Base-by-base conservation (phyloP, 2,888 invertebrate genomes). In the Carcina quercana region DNA sequence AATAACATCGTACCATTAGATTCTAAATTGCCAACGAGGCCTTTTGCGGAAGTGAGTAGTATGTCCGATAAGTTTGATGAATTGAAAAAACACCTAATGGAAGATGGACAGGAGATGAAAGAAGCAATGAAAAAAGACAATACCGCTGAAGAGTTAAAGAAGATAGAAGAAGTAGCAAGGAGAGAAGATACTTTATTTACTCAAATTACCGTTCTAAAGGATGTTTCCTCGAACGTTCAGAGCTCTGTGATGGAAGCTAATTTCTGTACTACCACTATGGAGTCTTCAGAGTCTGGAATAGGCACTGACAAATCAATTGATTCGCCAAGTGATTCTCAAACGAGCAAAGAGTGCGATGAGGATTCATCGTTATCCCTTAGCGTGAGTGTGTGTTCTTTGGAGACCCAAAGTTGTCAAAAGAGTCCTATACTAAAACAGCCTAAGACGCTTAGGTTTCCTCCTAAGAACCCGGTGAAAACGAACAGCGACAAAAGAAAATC, bases 391-490 rank as follows among this genome's bases (percentile, higher is more conserved):
- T 67, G 74, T 57, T 78, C 75, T 13, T 56, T 68, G 35, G 82
- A 82, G 15, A 51, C 6, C 30, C 70, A 65, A 30, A 68, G 52
- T 42, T 47, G 74, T 41, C 87, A 86, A 57, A 90, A 90, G 49
- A 92, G 91, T 53, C 93, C 93, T 7, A 93, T 93, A 34, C 65
- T 93, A 28, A 92, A 93, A 39, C 91, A 91, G 51, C 94, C 94
- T 19, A 93, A 92, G 67, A 93, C 91, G 37, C 89, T 94, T 47
- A 86, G 94, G 55, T 94, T 93, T 67, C 94, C 94, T 1, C 91
- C 88, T 7, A 84, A 75, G 50, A 80, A 66, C 43, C 64, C 68
- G 54, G 63, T 48, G 31, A 83, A 65, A 63, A 47, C 68, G 13
- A 61, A 65, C 31, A 72, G 53, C 40, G 58, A 66, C 33, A 53